phyloP scores from a whole-genome alignment of 2,113 vertebrate genomes.

The Rana temporaria region DNA sequence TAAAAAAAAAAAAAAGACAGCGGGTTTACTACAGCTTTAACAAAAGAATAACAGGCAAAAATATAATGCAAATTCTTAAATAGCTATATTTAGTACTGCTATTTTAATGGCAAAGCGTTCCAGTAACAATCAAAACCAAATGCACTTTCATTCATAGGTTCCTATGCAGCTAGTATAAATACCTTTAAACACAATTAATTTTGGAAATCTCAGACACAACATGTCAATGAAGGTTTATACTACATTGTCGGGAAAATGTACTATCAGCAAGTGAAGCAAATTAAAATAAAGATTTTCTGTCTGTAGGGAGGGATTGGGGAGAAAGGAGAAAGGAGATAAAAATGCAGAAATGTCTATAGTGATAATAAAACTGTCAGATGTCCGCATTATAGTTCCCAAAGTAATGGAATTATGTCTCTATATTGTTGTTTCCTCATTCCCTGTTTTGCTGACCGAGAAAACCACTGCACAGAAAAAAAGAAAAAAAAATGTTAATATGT shows the following conservation, averaged over 20 bases:
- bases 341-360: slow-evolving; percentile 44
- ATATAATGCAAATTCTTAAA: background rate
- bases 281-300: slow-evolving; percentile 58
- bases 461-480: background rate
- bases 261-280: slow-evolving; percentile 51
- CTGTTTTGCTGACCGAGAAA: slow-evolving; percentile 20
- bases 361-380: slow-evolving; percentile 48
- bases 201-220: slow-evolving; percentile 41
- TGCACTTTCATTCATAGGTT: slow-evolving; percentile 19
- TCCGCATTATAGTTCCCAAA: slow-evolving; percentile 17
- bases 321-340: slow-evolving; percentile 46
- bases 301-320: slow-evolving; percentile 28
- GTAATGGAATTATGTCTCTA: slow-evolving; percentile 39
- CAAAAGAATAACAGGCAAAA: too few relatives aligned
- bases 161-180: slow-evolving; percentile 18
- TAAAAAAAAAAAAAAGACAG: too few relatives aligned
- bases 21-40: too few relatives aligned
- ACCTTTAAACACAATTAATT: slow-evolving; percentile 43
- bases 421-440: slow-evolving; percentile 35
- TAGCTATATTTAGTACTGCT: background rate
- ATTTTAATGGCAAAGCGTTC: slow-evolving; percentile 18
- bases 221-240: slow-evolving; percentile 49
- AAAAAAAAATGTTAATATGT: background rate
- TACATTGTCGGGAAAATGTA: slow-evolving; percentile 51
- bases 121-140: slow-evolving; percentile 14